Percentiles rank a stretch among this genome's conserved stretches.
Evolutionary conservation across 2,113 vertebrate species (phyloP).

Genomic region (Passer montanus): DNA sequence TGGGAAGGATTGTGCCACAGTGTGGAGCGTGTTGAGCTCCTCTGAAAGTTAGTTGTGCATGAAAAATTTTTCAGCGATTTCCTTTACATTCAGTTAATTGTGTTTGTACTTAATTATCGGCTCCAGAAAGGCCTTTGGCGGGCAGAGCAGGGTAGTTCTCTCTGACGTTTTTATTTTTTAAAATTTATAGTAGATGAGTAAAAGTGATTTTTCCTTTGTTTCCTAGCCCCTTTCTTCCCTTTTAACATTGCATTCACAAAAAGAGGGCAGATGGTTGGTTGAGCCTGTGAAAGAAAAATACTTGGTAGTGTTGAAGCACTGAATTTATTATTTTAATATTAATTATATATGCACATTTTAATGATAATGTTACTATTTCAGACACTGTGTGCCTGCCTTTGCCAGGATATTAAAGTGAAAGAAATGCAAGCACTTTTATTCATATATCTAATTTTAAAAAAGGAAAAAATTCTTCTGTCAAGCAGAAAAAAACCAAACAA

Average conservation of each 20-base stretch:
- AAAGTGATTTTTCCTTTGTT: not conserved
- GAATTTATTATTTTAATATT: not conserved
- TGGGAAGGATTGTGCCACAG: not conserved
- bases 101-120: not conserved
- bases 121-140: not conserved
- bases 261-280: not conserved
- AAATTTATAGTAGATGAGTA: not conserved
- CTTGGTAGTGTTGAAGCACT: not conserved
- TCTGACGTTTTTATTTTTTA: not conserved
- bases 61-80: not conserved
- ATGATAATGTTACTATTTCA: not conserved
- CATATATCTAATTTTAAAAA: not conserved
- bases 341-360: not conserved
- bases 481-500: not conserved
- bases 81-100: not conserved
- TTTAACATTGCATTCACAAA: not conserved
- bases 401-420: not conserved
- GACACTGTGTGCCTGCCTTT: not conserved
- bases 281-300: not conserved
- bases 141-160: not conserved
- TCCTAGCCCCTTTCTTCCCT: not conserved
- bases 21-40: not conserved
- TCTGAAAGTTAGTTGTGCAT: not conserved
- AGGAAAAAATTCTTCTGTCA: not conserved
- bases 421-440: not conserved